Evolutionary conservation across 2,888 invertebrate species (phyloP).

Genomic region (Tachystola acroxantha): DNA sequence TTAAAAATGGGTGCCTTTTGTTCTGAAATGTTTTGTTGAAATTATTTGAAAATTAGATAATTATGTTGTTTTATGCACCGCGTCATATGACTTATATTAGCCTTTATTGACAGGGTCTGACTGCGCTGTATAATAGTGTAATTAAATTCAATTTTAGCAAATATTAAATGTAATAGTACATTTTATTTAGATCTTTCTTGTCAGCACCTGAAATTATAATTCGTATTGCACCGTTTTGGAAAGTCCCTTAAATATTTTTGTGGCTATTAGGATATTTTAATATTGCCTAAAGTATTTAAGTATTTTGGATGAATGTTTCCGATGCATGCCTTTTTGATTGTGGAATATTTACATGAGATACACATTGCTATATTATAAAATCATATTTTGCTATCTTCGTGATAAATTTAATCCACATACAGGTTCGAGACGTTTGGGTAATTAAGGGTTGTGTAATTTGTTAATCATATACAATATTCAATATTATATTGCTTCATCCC

Average conservation of each 20-base stretch:
- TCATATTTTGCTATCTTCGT: constrained; percentile 46
- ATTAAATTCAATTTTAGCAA: constrained; percentile 61
- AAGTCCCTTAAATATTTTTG: constrained; percentile 41
- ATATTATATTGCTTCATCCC: constrained; percentile 47
- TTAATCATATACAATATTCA: constrained; percentile 64
- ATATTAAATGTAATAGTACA: constrained; percentile 63
- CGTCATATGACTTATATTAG: constrained; percentile 36
- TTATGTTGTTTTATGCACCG: background rate
- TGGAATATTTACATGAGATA: constrained; percentile 21
- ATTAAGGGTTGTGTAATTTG: constrained; percentile 71
- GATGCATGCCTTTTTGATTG: constrained; percentile 23
- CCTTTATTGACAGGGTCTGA: constrained; percentile 73
- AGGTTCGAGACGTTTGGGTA: constrained; percentile 61
- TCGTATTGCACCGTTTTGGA: constrained; percentile 56
- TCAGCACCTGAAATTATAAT: constrained; percentile 59
- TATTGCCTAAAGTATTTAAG: constrained; percentile 26
- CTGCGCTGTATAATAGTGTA: constrained; percentile 63
- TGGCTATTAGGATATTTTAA: constrained; percentile 31
- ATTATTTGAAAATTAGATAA: constrained; percentile 14
- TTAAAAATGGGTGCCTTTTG: constrained; percentile 5
- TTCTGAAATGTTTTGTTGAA: constrained; percentile 19
- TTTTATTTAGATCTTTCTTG: constrained; percentile 53
- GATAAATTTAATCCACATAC: constrained; percentile 41
- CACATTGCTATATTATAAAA: constrained; percentile 23
- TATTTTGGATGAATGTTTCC: constrained; percentile 28